Conservation (phyloP, 2,797 vertebrate genomes). For the Vipera ursinii region DNA sequence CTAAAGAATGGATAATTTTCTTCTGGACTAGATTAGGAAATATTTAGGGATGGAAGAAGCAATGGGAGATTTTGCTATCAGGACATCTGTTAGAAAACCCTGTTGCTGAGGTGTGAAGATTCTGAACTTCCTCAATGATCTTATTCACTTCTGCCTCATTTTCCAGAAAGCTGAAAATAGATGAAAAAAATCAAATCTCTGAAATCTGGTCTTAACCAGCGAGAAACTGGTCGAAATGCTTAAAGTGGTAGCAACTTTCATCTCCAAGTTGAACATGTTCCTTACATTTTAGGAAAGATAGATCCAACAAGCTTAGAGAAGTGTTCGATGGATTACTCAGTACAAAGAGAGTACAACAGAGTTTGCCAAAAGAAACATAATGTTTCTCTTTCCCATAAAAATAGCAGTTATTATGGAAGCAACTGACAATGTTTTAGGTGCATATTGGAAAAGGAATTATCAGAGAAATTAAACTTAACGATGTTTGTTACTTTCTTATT, state of each 20-base stretch:
- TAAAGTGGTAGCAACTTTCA: neutral
- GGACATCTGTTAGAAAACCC: neutral
- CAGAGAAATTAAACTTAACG: constrained; percentile 34
- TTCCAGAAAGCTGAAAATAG: neutral
- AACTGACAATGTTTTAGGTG: constrained; percentile 19
- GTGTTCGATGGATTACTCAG: neutral
- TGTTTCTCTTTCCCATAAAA: neutral
- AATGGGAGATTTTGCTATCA: neutral
- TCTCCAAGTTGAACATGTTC: neutral
- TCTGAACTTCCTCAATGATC: neutral
- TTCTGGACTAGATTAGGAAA: neutral
- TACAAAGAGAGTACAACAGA: neutral
- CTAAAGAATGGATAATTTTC: neutral
- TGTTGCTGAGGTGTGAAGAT: neutral
- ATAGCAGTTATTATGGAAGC: constrained; percentile 35
- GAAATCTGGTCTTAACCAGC: neutral
- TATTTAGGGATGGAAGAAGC: neutral
- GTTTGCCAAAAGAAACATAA: constrained; percentile 5
- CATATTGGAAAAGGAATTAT: constrained; percentile 31
- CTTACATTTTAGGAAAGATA: neutral
- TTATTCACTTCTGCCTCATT: neutral
- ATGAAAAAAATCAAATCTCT: neutral
- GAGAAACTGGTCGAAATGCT: neutral
- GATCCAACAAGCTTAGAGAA: neutral
- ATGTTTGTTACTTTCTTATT: constrained; percentile 47